Evolutionary conservation across 2,888 invertebrate species (phyloP).

Genomic region (Hipparchia sbordonii): DNA sequence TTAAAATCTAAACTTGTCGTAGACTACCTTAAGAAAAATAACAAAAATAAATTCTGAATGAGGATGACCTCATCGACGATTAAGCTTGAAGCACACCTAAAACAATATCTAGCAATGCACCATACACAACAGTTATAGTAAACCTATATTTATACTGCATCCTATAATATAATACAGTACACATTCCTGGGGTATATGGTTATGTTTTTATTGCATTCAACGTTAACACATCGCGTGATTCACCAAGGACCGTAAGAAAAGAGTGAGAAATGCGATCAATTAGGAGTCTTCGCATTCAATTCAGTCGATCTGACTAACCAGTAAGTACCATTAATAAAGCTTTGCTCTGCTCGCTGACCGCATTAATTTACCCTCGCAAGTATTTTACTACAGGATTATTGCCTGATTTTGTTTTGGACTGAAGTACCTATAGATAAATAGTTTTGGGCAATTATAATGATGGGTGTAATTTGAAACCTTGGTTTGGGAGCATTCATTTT

Average conservation of each 20-base stretch:
- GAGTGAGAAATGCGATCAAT: slow-evolving; percentile 52
- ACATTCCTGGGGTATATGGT: slow-evolving; percentile 2
- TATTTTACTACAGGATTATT: slow-evolving; percentile 49
- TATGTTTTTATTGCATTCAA: slow-evolving; percentile 17
- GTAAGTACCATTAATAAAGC: slow-evolving; percentile 35
- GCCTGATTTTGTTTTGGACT: background rate
- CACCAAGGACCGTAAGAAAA: slow-evolving; percentile 41
- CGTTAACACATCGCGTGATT: slow-evolving; percentile 41
- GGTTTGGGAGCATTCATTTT: background rate
- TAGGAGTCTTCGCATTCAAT: slow-evolving; percentile 57
- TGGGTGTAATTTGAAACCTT: background rate
- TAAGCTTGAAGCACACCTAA: background rate
- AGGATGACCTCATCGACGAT: no score
- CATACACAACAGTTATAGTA: background rate
- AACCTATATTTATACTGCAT: background rate
- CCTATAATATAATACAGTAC: background rate
- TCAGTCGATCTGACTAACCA: slow-evolving; percentile 49
- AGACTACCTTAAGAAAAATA: no score
- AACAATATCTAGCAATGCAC: background rate
- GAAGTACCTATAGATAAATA: background rate
- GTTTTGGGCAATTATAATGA: background rate
- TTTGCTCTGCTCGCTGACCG: slow-evolving; percentile 56
- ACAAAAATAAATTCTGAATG: no score
- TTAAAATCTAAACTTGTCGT: no score
- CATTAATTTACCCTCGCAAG: slow-evolving; percentile 49